Evolutionary conservation across 2,888 invertebrate genomes (phyloP).

Genomic region (Portevinia maculata): DNA sequence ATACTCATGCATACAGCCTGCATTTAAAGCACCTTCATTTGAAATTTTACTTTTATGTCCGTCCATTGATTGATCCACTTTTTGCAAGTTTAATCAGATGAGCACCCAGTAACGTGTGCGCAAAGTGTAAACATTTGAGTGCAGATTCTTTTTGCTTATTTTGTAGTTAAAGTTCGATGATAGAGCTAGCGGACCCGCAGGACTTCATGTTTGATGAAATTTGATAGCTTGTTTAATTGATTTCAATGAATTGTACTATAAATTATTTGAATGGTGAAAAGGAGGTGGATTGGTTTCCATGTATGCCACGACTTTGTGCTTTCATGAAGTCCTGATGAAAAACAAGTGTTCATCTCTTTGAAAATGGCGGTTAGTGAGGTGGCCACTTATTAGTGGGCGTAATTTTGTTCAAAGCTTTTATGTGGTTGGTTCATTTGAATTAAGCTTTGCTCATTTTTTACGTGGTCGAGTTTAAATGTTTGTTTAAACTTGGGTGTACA

Average conservation of each 20-base stretch:
- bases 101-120: conserved; percentile 41
- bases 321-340: not conserved
- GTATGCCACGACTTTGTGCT: not conserved
- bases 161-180: conserved; percentile 37
- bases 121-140: conserved; percentile 9
- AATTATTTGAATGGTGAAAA: conserved; percentile 14
- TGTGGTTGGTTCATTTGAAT: too few relatives aligned
- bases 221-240: conserved; percentile 52
- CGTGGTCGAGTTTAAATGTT: too few relatives aligned
- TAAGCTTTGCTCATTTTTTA: too few relatives aligned
- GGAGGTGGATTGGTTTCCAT: conserved; percentile 9
- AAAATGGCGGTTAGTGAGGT: too few relatives aligned
- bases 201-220: conserved; percentile 31
- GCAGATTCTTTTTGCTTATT: conserved; percentile 15
- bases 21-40: conserved; percentile 34
- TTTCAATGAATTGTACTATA: conserved; percentile 41
- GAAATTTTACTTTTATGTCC: conserved; percentile 59
- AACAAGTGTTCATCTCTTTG: not conserved
- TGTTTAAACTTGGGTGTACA: too few relatives aligned
- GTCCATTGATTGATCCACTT: conserved; percentile 58
- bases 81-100: conserved; percentile 62
- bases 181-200: conserved; percentile 37
- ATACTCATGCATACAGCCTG: not conserved
- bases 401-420: too few relatives aligned
- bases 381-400: too few relatives aligned